A percentile compares a stretch with the other conserved stretches of the same genome.
Evolutionary conservation across 2,888 invertebrate species (phyloP).

Genomic region (Escarpia spicata): DNA sequence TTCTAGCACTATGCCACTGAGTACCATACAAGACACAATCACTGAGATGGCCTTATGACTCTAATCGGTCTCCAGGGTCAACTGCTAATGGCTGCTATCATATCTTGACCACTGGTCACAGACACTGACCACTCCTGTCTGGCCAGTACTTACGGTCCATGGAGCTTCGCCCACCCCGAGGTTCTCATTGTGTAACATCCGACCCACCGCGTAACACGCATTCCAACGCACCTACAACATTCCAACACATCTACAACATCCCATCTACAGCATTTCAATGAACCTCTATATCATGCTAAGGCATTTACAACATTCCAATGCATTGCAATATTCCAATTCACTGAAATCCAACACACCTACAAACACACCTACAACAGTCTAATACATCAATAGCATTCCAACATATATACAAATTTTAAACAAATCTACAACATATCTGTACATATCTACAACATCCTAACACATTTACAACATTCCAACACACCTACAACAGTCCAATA

Average conservation of each 20-base stretch:
- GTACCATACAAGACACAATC: too few species aligned
- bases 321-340: neutral
- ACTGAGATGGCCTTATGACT: too few species aligned
- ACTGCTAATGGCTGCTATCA: neutral
- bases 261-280: neutral
- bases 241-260: neutral
- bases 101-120: neutral
- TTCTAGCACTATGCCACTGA: too few species aligned
- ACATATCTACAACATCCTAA: too few species aligned
- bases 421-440: neutral
- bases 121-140: neutral
- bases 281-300: neutral
- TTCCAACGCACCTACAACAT: constrained; percentile 80
- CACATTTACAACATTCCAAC: too few species aligned
- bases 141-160: constrained; percentile 69
- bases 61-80: too few species aligned
- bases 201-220: constrained; percentile 87
- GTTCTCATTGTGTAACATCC: constrained; percentile 73
- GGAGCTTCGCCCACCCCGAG: constrained; percentile 62
- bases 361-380: constrained; percentile 73
- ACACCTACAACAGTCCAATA: too few species aligned
- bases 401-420: too few species aligned
- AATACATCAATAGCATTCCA: too few species aligned
- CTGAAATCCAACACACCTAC: constrained; percentile 77
- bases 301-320: neutral